Evolutionary conservation across 2,888 invertebrate species (phyloP).

Genomic region (Pseudoips prasinana): DNA sequence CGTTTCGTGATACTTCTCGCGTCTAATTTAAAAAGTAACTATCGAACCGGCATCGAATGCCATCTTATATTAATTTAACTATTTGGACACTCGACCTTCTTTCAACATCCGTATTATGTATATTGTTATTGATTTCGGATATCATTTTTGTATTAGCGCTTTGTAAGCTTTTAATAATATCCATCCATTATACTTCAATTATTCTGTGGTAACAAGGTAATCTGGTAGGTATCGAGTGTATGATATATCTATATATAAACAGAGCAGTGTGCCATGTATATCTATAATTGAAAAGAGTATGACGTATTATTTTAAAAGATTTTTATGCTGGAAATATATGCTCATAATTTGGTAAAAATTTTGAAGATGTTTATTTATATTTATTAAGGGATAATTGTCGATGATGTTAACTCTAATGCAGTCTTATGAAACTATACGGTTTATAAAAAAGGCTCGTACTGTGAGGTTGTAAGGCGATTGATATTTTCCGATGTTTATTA

Average conservation of each 20-base stretch:
- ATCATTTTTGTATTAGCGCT: conserved; percentile 57
- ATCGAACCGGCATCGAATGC: conserved; percentile 59
- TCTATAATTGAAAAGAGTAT: conserved; percentile 71
- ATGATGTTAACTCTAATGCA: conserved; percentile 52
- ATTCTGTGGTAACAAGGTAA: conserved; percentile 80
- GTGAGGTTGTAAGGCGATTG: conserved; percentile 21
- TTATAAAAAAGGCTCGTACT: conserved; percentile 25
- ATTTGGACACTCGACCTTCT: conserved; percentile 8
- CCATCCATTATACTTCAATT: conserved; percentile 81
- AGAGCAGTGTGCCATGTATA: conserved; percentile 79
- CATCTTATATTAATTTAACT: conserved; percentile 21
- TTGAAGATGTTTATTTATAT: conserved; percentile 80
- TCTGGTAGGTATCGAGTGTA: conserved; percentile 70
- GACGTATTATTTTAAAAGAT: conserved; percentile 71
- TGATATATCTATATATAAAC: conserved; percentile 63
- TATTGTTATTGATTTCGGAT: conserved; percentile 37
- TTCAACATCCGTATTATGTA: conserved; percentile 15
- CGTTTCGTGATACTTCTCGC: conserved; percentile 59
- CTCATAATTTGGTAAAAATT: conserved; percentile 79
- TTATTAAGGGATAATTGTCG: conserved; percentile 65
- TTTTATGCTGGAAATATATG: conserved; percentile 78
- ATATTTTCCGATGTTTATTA: conserved; percentile 9
- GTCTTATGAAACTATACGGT: conserved; percentile 62
- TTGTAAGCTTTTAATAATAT: conserved; percentile 76
- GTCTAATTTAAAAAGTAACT: conserved; percentile 40